Evolutionary conservation across 1,140 invertebrate species (phyloP), one percentile per base, ranked within the genome.

Genomic region (Bombyx mandarina): DNA sequence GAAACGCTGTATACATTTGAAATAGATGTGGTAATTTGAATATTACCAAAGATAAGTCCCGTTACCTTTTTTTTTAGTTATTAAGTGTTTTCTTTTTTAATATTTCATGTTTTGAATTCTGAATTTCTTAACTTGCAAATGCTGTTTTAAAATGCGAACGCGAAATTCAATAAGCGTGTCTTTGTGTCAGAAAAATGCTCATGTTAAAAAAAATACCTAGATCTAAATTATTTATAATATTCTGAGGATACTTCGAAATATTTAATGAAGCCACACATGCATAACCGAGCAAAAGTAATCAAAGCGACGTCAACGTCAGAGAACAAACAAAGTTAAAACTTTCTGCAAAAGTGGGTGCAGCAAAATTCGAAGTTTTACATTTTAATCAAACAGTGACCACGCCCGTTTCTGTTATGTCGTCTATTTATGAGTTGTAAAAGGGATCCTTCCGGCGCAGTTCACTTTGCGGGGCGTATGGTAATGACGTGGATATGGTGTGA

Each of bases 381-480:
- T 82, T 82, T 80, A 82, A 82, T 82, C 76, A 80, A 75, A 75
- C 69, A 70, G 60, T 68, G 74, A 69, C 76, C 74, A 79, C 76
- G 71, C 77, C 77, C 66, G 60, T 60, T 54, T 35, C 26, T 48
- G 71, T 73, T 70, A 67, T 72, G 67, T 70, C 69, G 70, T 62
- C 73, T 75, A 82, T 82, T 82, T 78, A 79, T 72, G 69, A 75
- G 71, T 74, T 75, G 69, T 76, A 76, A 75, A 75, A 70, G 61
- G 61, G 61, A 60, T 60, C 61, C 61, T 59, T 60, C 61, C 61
- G 18, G 45, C 54, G 61, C 54, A 63, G 69, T 68, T 76, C 77
- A 71, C 65, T 77, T 73, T 75, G 77, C 75, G 67, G 56, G 61
- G 54, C 67, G 70, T 79, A 78, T 80, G 81, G 73, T 81, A 82